A percentile compares a stretch with the other conserved stretches of the same genome.
Evolutionary conservation across 2,113 vertebrate genomes (phyloP).

Genomic region (Lasiurus borealis): DNA sequence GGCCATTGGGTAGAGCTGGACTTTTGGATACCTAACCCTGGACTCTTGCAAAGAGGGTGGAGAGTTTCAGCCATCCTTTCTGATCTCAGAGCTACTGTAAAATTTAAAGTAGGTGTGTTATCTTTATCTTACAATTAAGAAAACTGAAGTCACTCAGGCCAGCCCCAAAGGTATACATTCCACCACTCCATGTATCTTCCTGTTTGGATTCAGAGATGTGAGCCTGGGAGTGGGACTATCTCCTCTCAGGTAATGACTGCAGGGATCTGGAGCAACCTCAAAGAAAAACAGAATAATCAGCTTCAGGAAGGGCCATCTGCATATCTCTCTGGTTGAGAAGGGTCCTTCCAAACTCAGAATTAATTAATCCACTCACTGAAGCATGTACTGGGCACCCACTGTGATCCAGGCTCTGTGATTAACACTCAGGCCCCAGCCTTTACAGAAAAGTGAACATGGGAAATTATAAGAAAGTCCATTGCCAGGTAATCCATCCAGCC

Average conservation of each 20-base stretch:
- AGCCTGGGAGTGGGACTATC: too few relatives aligned
- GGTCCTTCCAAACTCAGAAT: constrained; percentile 36
- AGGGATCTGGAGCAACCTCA: background rate
- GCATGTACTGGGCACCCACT: background rate
- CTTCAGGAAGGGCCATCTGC: background rate
- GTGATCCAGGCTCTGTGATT: background rate
- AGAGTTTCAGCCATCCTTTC: background rate
- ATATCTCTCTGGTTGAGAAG: background rate
- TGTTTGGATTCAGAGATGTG: background rate
- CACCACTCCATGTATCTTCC: background rate
- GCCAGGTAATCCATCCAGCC: background rate
- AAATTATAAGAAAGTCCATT: background rate
- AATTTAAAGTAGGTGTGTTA: background rate
- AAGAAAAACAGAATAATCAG: background rate
- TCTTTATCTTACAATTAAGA: constrained; percentile 8
- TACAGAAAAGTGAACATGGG: background rate
- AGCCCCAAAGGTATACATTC: background rate
- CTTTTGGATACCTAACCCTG: background rate
- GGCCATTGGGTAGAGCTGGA: background rate
- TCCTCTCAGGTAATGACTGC: background rate
- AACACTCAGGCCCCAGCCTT: background rate
- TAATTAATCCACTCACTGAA: background rate
- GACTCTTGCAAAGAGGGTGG: background rate
- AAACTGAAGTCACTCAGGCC: background rate
- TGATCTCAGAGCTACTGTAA: background rate